Conservation (phyloP, 2,888 invertebrate genomes). For the Hyalella azteca region DNA sequence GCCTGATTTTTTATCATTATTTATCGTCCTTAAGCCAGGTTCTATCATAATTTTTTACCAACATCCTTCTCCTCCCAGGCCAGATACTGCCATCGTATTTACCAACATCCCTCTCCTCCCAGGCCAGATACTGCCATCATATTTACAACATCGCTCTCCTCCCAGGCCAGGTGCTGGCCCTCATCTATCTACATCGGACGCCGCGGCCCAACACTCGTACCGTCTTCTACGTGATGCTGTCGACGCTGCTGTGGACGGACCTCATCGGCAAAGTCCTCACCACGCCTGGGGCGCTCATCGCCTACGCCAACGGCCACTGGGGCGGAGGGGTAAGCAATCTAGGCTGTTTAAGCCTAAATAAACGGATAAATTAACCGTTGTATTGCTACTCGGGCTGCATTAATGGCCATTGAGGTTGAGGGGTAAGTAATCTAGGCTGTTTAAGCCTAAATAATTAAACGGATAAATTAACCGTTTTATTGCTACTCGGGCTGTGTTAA, state of each 20-base stretch:
- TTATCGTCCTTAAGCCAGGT: too few species aligned
- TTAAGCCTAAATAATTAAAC: not conserved
- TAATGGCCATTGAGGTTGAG: not conserved
- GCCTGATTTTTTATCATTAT: too few species aligned
- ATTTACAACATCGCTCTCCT: not conserved
- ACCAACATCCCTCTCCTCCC: not conserved
- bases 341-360: not conserved
- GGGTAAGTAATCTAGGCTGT: not conserved
- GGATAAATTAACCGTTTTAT: not conserved
- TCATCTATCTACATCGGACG: constrained; percentile 46
- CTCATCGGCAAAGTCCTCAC: constrained; percentile 63
- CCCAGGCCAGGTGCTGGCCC: constrained; percentile 50
- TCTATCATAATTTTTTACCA: too few species aligned
- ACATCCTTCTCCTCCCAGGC: not conserved
- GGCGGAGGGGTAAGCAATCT: constrained; percentile 60
- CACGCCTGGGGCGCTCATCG: constrained; percentile 60
- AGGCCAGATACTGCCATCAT: not conserved
- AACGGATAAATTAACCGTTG: not conserved
- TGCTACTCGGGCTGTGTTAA: not conserved
- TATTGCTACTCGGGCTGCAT: not conserved
- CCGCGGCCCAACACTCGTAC: constrained; percentile 59
- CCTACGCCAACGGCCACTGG: constrained; percentile 62
- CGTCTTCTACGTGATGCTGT: constrained; percentile 63
- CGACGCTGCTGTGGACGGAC: constrained; percentile 63
- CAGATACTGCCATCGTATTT: too few species aligned